Base-by-base conservation (phyloP, 2,113 vertebrate genomes). In the Aramus guarauna region DNA sequence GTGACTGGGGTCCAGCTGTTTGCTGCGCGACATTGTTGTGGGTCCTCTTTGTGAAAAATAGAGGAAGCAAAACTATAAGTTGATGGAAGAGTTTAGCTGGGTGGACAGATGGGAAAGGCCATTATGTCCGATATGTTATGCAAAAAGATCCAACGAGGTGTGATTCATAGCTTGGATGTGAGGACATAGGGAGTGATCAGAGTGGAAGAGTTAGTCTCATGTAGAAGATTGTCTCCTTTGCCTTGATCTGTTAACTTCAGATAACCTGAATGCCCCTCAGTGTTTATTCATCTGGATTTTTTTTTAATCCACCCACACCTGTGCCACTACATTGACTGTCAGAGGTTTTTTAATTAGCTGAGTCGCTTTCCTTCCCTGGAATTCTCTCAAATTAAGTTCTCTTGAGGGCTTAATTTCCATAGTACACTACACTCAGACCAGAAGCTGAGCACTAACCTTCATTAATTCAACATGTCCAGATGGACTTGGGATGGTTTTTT, bases 101-200 rank as follows among this genome's bases (percentile, higher is more conserved):
- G 32, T 8, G 10, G 41, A 69, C 47, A 86, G 45, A 37, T 16
- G 39, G 43, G 64, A 89, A 92, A 78, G 11, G 64, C 64, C 60
- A 52, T 21, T 22, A 34, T 22, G 39, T 59, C 37, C 3, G 1
- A 18, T 30, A 55, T 0, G 2, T n/a, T 29, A 39, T 0, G 2
- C 17, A 78, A 12, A 41, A 74, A 55, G 34, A 85, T 72, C 12
- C 58, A 93, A n/a, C 59, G 75, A 95, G 10, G n/a, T 59, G n/a
- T 0, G 4, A 39, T 58, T 78, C 64, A 63, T 3, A 56, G 37
- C 23, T 91, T 72, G 23, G 26, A 50, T 75, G 23, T 30, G 48
- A 89, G 69, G 60, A 72, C 39, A 47, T 0, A 63, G 39, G 21
- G 26, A 89, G 2, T 45, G 22, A 43, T 69, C 26, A 74, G 17